Base-by-base conservation (phyloP, 1,140 invertebrate genomes). In the Lepidurus apus region DNA sequence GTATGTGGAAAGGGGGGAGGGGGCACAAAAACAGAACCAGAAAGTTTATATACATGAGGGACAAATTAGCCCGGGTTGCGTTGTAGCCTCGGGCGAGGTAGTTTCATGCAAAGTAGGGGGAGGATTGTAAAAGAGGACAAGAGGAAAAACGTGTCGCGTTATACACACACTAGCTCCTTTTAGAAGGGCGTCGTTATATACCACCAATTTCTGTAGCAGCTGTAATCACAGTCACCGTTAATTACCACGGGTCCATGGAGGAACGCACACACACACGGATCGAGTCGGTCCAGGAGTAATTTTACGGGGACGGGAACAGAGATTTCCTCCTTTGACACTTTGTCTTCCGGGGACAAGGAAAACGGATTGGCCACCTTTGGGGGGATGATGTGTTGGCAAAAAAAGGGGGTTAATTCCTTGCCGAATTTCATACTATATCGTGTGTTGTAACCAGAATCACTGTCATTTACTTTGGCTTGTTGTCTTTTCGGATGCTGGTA, bases 91-190 rank as follows among this genome's bases (percentile, higher is more conserved):
- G 53, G 53, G 53, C 17, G 53, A 65, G 53, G 53, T 65, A 21
- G 53, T 65, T 65, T 65, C 53, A 65, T 65, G 53, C 53, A 65
- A 65, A 65, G 1, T 21, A 65, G 17, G 53, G 17, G 53, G 53
- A 21, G 53, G 53, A 17, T 13, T 1, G 53, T 65, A 65, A 21
- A 65, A 65, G n/a, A 65, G 53, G 17, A 34, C 34, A 34, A 34
- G 53, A 65, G 53, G 17, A 21, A 65, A 65, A 65, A 0, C 53
- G 53, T 65, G 53, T 65, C 53, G 53, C 8, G 53, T 65, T 65
- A 65, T 65, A 65, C 21, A 17, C 53, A 65, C 53, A 65, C 53
- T 65, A 65, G 53, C 53, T 65, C 53, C 53, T 65, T 65, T 65
- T 65, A 13, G 17, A 21, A 65, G 53, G 34, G 53, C n/a, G 53